Evolutionary conservation across 1,140 invertebrate species (phyloP).

Genomic region (Leptinotarsa lineolata): DNA sequence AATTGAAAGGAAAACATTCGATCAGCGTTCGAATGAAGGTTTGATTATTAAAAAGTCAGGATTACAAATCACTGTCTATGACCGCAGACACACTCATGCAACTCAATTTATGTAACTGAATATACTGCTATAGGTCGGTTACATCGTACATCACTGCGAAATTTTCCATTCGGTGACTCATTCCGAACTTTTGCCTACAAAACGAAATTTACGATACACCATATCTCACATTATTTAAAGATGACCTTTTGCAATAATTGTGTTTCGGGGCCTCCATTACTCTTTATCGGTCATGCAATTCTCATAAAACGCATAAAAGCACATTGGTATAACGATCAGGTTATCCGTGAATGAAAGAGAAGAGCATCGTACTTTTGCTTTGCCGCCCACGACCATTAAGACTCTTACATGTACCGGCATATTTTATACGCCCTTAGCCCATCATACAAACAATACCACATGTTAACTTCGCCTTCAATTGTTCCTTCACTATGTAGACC

Average conservation of each 20-base stretch:
- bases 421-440: constrained; percentile 25
- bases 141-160: constrained; percentile 16
- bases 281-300: constrained; percentile 23
- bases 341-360: constrained; percentile 34
- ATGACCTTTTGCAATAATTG: constrained; percentile 23
- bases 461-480: constrained; percentile 22
- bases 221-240: constrained; percentile 19
- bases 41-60: neutral
- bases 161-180: constrained; percentile 16
- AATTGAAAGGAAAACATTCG: neutral
- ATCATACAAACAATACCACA: constrained; percentile 24
- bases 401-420: constrained; percentile 22
- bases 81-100: constrained; percentile 3
- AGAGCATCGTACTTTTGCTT: constrained; percentile 30
- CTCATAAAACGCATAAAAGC: constrained; percentile 28
- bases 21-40: neutral
- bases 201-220: constrained; percentile 2
- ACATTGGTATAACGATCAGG: constrained; percentile 30
- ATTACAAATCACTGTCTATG: neutral
- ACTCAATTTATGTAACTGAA: constrained; percentile 9
- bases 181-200: constrained; percentile 17
- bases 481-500: constrained; percentile 17
- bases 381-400: constrained; percentile 24
- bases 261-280: constrained; percentile 18
- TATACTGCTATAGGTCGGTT: constrained; percentile 10